phyloP scores from a whole-genome alignment of 2,797 vertebrate species.

The Myripristis murdjan region DNA sequence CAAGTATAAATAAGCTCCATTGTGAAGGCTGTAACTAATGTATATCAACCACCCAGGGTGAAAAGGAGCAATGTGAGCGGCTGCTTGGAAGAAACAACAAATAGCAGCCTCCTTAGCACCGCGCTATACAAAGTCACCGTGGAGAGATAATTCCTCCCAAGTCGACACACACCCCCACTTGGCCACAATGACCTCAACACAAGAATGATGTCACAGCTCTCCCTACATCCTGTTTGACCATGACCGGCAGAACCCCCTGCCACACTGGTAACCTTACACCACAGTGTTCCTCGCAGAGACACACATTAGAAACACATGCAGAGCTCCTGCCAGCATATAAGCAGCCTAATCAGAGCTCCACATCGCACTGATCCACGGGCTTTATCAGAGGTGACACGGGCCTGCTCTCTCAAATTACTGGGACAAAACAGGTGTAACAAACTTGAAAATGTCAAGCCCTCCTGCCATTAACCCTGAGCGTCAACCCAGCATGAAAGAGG shows the following conservation, averaged over 20 bases:
- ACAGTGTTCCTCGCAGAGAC: slow-evolving; percentile 22
- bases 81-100: slow-evolving; percentile 45
- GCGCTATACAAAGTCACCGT: slow-evolving; percentile 21
- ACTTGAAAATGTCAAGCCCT: slow-evolving; percentile 64
- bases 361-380: slow-evolving; percentile 26
- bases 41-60: slow-evolving; percentile 20
- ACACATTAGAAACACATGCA: slow-evolving; percentile 16
- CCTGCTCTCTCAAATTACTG: slow-evolving; percentile 35
- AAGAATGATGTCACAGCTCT: slow-evolving; percentile 54
- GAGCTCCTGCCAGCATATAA: slow-evolving; percentile 26
- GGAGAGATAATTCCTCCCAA: slow-evolving; percentile 42
- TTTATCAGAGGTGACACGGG: slow-evolving; percentile 36
- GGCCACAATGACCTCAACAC: slow-evolving; percentile 47
- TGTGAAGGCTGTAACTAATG: slow-evolving; percentile 29
- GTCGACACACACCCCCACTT: slow-evolving; percentile 24
- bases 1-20: slow-evolving; percentile 18
- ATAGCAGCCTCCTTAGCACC: slow-evolving; percentile 43
- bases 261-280: slow-evolving; percentile 47
- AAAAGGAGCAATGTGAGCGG: slow-evolving; percentile 29
- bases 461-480: slow-evolving; percentile 55
- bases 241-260: slow-evolving; percentile 43
- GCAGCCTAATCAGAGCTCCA: slow-evolving; percentile 15
- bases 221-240: slow-evolving; percentile 63
- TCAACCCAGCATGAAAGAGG: slow-evolving; percentile 45
- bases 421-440: slow-evolving; percentile 53